Evolutionary conservation across 2,797 vertebrate genomes (phyloP), one percentile per base, ranked within the genome.

Genomic region (Alectoris magna): DNA sequence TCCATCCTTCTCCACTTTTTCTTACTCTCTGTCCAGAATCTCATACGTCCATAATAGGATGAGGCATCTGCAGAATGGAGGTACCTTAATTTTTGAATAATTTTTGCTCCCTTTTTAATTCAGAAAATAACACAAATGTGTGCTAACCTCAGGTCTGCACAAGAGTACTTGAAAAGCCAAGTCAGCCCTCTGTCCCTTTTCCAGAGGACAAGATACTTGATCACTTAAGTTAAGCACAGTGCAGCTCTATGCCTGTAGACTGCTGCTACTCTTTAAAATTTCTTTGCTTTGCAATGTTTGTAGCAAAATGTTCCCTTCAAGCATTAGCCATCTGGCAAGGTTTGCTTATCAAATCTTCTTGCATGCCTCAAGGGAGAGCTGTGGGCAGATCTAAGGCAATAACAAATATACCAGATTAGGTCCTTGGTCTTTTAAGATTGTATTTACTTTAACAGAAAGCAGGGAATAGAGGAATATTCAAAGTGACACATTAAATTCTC

Each of bases 361-460:
- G 2, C 22, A 2, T 63, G 49, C 75, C 86, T 91, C 88, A 83
- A 79, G 67, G 48, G 88, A 96, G 62, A 87, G 41, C 16, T 96
- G 91, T 96, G 84, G 90, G 86, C 75, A 94, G 78, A 93, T 90
- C 62, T 84, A 85, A 91, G 56, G 44, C 83, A 82, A 75, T 39
- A 90, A 91, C 46, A 90, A 88, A 91, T 48, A 77, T 27, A 77
- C 3, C 26, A 91, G 72, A 71, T 85, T 87, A 96, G 68, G 58
- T 41, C 53, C n/a, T 46, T 55, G 21, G 58, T 60, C 44, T 74
- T 85, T 84, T 76, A 11, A 78, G 43, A 59, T 73, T 91, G 74
- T 73, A 16, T 43, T 22, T 87, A 2, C 68, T 91, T 88, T 39
- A 88, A 58, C 21, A 8, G 41, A 77, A 48, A 66, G 38, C 18